Base-by-base conservation (phyloP, 2,113 vertebrate genomes). In the Ursus arctos region DNA sequence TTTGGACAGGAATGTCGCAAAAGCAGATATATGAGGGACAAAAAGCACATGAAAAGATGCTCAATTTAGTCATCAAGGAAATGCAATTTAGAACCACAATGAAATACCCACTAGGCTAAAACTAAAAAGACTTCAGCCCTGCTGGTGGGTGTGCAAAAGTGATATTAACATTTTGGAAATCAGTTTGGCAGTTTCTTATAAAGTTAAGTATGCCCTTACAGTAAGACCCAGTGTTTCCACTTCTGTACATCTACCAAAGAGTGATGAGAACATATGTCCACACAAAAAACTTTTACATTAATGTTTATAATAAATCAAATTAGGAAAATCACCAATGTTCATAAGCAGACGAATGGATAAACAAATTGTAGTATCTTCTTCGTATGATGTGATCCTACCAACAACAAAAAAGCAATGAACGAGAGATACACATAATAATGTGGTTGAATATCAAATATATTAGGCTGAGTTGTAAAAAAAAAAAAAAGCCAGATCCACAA, bases 31-130 rank as follows among this genome's bases (percentile, higher is more conserved):
- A 49, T 59, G 72, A 81, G 71, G 63, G 63, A 33, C 31, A 71
- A 36, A 51, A 79, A 43, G n/a, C 71, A 55, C 19, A 55, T 55
- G 61, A 71, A 92, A 61, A 91, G 40, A 91, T 40, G 40, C 40
- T 91, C 51, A 16, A 49, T 71, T 91, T 86, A 93, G 69, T 43
- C 53, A 86, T 86, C 55, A 94, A 92, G 33, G 43, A 92, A 80
- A 71, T 80, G 53, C 36, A 80, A 28, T 76, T 95, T 88, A 59
- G 82, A 77, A 49, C 71, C 28, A 85, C 12, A 71, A 6, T 91
- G 63, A 74, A 49, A 81, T 65, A 55, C 13, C n/a, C 16, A 94
- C 28, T 33, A 81, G 53, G 8, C 63, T 84, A 65, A 63, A 53
- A 81, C 82, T 55, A n/a, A 43, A 76, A 79, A 61, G 26, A 72